These are phyloP conservation scores for Melanotaenia boesemani DNA, from an alignment of 2,797 vertebrate species.

Conservation along the genomic window DNA sequence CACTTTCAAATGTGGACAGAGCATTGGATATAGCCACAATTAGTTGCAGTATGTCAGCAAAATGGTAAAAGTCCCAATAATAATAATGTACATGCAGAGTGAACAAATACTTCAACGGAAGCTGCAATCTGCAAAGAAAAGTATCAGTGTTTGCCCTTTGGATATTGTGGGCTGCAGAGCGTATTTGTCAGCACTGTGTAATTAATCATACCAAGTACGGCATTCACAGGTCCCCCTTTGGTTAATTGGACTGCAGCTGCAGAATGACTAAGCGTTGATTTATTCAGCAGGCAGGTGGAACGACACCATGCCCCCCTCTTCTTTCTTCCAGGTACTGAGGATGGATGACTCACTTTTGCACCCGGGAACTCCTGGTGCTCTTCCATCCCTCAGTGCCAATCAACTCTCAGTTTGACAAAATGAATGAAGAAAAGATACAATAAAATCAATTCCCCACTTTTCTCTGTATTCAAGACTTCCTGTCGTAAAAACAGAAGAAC, in stretches of 20 bases:
- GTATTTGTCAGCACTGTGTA: conserved; percentile 67
- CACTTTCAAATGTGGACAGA: background rate
- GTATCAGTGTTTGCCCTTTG: conserved; percentile 56
- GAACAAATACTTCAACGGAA: conserved; percentile 53
- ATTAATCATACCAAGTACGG: conserved; percentile 79
- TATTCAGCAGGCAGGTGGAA: conserved; percentile 74
- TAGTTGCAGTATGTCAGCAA: conserved; percentile 40
- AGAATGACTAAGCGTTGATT: conserved; percentile 76
- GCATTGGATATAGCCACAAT: conserved; percentile 33
- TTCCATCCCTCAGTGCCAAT: conserved; percentile 70
- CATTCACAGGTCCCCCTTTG: conserved; percentile 72
- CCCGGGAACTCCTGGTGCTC: conserved; percentile 39
- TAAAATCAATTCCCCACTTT: conserved; percentile 51
- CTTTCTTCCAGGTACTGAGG: conserved; percentile 50
- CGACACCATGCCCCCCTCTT: conserved; percentile 11
- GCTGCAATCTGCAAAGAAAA: conserved; percentile 54
- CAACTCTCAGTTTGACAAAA: conserved; percentile 56
- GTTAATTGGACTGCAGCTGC: conserved; percentile 81
- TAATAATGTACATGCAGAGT: conserved; percentile 29
- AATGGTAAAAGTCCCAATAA: conserved; percentile 39
- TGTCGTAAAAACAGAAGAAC: conserved; percentile 18
- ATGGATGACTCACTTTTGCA: conserved; percentile 68
- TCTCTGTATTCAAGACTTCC: conserved; percentile 28
- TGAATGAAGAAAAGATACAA: conserved; percentile 45
- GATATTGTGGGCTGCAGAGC: conserved; percentile 52